Conservation (phyloP, 1,140 invertebrate genomes). For the Chionoecetes opilio region DNA sequence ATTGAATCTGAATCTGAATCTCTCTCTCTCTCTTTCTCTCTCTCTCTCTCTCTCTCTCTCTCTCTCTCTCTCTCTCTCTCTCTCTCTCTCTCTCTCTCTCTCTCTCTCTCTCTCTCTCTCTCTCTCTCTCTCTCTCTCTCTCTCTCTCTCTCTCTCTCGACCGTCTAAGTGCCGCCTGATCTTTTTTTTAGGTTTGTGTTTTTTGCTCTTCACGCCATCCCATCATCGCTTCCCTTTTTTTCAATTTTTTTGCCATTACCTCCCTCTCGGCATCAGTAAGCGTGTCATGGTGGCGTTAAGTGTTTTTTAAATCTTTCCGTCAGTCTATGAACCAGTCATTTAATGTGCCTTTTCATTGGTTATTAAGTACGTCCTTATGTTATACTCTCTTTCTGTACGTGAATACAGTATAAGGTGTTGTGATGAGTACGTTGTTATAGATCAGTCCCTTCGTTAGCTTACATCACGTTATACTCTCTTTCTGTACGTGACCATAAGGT, state of each 20-base stretch:
- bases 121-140: background rate
- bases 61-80: background rate
- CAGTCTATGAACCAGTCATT: background rate
- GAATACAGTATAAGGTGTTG: no score
- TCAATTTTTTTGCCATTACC: background rate
- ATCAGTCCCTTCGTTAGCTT: no score
- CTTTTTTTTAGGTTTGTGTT: background rate
- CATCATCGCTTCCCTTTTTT: background rate
- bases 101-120: background rate
- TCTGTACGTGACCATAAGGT: no score
- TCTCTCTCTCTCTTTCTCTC: background rate
- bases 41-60: background rate
- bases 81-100: background rate
- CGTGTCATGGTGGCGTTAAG: background rate
- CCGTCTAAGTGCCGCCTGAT: background rate
- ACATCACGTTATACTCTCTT: no score
- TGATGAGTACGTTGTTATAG: no score
- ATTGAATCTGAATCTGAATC: no score
- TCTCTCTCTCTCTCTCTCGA: background rate
- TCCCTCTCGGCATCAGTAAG: background rate
- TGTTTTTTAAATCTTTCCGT: background rate
- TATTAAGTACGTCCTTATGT: no score
- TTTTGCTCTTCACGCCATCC: background rate
- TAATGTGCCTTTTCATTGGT: background rate
- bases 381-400: no score